Conservation (phyloP, 2,888 invertebrate species). For the Proisotoma minuta region DNA sequence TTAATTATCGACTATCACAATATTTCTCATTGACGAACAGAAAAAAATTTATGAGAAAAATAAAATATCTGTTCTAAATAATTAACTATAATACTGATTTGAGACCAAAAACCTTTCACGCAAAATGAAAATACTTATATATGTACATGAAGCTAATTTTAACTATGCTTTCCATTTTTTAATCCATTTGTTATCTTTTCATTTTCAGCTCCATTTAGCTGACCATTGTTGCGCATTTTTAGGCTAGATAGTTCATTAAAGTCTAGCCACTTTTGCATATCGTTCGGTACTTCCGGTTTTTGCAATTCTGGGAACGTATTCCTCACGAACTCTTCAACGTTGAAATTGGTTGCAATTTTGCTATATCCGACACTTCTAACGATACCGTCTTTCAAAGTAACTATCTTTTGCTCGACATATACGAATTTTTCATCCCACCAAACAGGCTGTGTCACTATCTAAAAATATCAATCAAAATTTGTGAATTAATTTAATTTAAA, state of each 20-base stretch:
- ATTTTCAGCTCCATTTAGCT: background rate
- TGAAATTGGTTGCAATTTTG: slow-evolving; percentile 60
- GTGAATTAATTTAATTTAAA: background rate
- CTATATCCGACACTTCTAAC: slow-evolving; percentile 71
- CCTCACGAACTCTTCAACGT: slow-evolving; percentile 63
- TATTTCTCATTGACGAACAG: too few species aligned
- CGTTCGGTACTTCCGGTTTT: slow-evolving; percentile 64
- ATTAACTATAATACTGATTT: slow-evolving; percentile 8
- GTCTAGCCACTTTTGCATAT: slow-evolving; percentile 69
- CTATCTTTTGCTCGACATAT: slow-evolving; percentile 77
- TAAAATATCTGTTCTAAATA: too few species aligned
- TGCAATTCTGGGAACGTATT: slow-evolving; percentile 60
- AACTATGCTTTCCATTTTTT: slow-evolving; percentile 8
- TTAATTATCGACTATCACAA: too few species aligned
- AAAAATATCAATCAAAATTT: background rate
- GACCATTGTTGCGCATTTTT: slow-evolving; percentile 60
- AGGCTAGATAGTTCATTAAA: slow-evolving; percentile 73
- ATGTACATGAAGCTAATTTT: slow-evolving; percentile 7
- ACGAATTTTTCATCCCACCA: slow-evolving; percentile 84
- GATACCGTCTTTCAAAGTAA: slow-evolving; percentile 71
- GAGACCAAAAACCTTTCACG: background rate
- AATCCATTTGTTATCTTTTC: background rate
- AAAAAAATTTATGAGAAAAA: too few species aligned
- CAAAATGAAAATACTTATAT: too few species aligned
- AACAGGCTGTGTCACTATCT: slow-evolving; percentile 53